Evolutionary conservation across 2,113 vertebrate genomes (phyloP), one percentile per base, ranked within the genome.

Genomic region (Eulacestoma nigropectus): DNA sequence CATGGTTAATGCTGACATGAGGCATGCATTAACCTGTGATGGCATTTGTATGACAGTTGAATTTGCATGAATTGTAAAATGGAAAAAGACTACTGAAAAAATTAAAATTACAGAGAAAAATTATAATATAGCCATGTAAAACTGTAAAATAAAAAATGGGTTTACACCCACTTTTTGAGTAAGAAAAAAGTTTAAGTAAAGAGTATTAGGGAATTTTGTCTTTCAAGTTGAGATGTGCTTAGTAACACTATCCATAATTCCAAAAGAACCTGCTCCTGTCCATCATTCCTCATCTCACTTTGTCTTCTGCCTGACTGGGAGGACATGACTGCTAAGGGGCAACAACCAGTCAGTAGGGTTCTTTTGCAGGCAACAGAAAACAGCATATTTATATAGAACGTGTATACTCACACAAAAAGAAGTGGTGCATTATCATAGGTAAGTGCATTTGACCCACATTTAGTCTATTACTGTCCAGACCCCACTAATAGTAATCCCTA

Each of bases 361-460:
- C 44, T 55, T 57, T 11, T 35, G 6, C 3, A 77, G 33, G 30
- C 29, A 69, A 22, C 0, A 44, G 20, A 22, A 68, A 68, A 13
- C 7, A 78, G 1, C 16, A 52, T 2, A 21, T 10, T 19, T 9
- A 19, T 6, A 57, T 26, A 17, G 5, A 55, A 30, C 8, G 2
- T 20, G 1, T 33, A 18, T 9, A 22, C 11, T 23, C 7, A 56
- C 5, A 49, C 4, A 60, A 62, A 49, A 1, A 25, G 2, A 10
- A 35, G 26, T 10, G 4, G 11, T 64, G 14, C 14, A 20, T 59
- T 72, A 22, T 19, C 19, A 60, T 4, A 37, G 12, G 9, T 11
- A 64, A 32, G 47, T 37, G 10, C 33, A 32, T 57, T 46, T 35
- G n/a, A 46, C 33, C 5, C 20, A 41, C 26, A 11, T 74, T 53